Percentiles rank a stretch among this genome's conserved stretches.
Evolutionary conservation across 2,113 vertebrate genomes (phyloP).

Genomic region (Gymnobelideus leadbeateri): DNA sequence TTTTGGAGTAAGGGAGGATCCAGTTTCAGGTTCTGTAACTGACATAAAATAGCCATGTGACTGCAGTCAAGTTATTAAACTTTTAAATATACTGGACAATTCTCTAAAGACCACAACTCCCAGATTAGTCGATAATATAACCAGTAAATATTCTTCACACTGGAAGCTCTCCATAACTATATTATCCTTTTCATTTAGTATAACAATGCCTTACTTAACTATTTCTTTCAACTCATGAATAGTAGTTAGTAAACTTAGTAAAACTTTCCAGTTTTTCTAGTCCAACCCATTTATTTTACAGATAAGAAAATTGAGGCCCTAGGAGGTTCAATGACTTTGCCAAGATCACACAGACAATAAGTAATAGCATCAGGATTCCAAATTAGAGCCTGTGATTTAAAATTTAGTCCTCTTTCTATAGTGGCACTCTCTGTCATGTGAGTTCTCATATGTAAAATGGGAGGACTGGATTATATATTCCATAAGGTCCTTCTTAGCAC

Average conservation of each 20-base stretch:
- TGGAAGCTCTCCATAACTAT: no score
- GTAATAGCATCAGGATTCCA: neutral
- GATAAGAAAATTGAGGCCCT: neutral
- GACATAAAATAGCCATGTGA: no score
- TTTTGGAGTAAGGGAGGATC: no score
- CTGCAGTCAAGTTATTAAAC: no score
- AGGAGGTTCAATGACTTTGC: neutral
- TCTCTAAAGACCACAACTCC: no score
- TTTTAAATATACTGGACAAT: no score
- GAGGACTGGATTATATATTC: neutral
- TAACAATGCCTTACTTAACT: no score
- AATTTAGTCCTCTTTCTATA: neutral
- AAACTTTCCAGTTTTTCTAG: neutral
- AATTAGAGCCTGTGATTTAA: neutral
- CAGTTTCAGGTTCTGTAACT: no score
- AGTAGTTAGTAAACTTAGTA: neutral
- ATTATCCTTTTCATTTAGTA: no score
- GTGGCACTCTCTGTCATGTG: neutral
- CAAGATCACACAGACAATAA: neutral
- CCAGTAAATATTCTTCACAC: no score
- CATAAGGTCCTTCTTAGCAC: neutral
- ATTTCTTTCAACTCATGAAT: no score
- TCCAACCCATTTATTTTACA: neutral
- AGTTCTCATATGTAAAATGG: neutral
- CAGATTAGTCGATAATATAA: no score